Conservation (phyloP, 2,113 vertebrate species). For the Saccopteryx leptura region DNA sequence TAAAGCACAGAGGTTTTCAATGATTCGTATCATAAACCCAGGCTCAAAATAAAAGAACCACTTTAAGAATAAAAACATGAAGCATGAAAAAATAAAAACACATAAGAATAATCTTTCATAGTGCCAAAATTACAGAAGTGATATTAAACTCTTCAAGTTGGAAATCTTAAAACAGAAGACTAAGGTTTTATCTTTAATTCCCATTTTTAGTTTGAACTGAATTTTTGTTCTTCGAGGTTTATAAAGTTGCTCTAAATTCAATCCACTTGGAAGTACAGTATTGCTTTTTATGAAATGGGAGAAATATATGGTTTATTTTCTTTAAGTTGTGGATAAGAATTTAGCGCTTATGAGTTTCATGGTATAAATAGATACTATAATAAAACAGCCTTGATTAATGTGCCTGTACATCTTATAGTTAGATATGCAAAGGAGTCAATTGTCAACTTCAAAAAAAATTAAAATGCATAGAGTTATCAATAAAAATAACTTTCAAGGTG, state of each 20-base stretch:
- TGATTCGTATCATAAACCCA: conserved; percentile 38
- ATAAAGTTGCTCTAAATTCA: conserved; percentile 65
- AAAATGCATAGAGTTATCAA: background rate
- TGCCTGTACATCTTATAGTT: background rate
- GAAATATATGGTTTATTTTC: conserved; percentile 47
- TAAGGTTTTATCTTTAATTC: conserved; percentile 61
- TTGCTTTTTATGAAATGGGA: conserved; percentile 53
- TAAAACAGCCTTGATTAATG: conserved; percentile 16
- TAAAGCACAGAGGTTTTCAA: conserved; percentile 39
- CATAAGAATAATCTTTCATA: conserved; percentile 8
- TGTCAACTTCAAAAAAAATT: background rate
- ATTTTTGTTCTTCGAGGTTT: conserved; percentile 67
- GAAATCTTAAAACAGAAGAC: conserved; percentile 62
- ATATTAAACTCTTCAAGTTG: conserved; percentile 47
- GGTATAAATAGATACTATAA: background rate
- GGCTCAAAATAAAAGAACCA: conserved; percentile 21
- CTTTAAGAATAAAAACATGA: conserved; percentile 71
- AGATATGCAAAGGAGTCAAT: background rate
- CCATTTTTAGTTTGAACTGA: conserved; percentile 26
- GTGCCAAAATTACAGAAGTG: conserved; percentile 34
- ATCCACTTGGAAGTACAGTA: conserved; percentile 29
- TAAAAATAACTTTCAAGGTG: background rate
- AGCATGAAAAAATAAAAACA: conserved; percentile 67
- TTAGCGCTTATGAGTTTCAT: conserved; percentile 21
- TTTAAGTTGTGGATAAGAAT: conserved; percentile 32